These are phyloP conservation scores for Exocentrus adspersus DNA, from an alignment of 2,888 invertebrate species.

Conservation along the genomic window DNA sequence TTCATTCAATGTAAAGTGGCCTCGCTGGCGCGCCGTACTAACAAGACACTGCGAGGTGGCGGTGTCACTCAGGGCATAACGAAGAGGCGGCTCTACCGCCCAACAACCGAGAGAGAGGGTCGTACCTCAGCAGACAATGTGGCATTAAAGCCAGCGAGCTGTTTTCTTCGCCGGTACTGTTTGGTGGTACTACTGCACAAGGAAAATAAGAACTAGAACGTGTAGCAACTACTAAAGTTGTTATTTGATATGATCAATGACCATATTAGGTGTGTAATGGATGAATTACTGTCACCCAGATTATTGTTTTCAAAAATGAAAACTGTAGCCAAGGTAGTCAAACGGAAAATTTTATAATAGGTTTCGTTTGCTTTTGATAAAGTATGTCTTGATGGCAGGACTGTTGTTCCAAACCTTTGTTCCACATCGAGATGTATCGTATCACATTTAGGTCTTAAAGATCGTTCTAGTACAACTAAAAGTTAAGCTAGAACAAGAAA, in stretches of 20 bases:
- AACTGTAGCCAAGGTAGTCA: no score
- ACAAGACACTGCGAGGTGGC: conserved; percentile 64
- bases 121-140: conserved; percentile 71
- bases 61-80: conserved; percentile 62
- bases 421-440: no score
- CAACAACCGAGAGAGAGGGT: conserved; percentile 54
- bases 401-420: no score
- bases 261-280: no score
- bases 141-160: conserved; percentile 59
- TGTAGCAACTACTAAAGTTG: not conserved
- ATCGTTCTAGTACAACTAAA: no score
- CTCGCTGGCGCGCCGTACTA: conserved; percentile 58
- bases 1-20: conserved; percentile 65
- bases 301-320: no score
- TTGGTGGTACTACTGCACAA: not conserved
- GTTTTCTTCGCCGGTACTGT: not conserved
- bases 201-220: not conserved
- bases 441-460: no score
- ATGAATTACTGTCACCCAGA: no score
- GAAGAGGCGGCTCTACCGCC: conserved; percentile 60
- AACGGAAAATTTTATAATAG: no score
- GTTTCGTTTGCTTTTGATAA: no score
- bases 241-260: not conserved
- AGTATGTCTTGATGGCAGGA: no score
- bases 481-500: no score